Base-by-base conservation (phyloP, 1,140 invertebrate genomes). In the Dreissena polymorpha region DNA sequence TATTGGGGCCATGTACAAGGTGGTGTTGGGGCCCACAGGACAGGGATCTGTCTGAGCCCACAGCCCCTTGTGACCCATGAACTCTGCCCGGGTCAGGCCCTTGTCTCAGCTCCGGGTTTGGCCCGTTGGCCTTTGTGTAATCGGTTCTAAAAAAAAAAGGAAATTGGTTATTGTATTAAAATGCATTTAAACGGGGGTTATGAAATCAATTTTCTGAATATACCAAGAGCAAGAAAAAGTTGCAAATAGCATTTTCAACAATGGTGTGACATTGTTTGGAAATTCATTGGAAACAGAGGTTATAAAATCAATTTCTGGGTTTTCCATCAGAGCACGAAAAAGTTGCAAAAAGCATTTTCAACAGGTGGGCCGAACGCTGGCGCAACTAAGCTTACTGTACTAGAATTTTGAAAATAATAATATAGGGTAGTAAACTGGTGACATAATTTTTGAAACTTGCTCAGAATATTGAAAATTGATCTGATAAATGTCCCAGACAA, bases 1-100 rank as follows among this genome's bases (percentile, higher is more conserved):
- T 67, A 49, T 49, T 81, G 10, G 78, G 78, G 13, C 78, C 78
- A 0, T 51, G 49, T 39, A 27, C 60, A 8, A 81, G 53, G 16
- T 72, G 12, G 12, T 49, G 23, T 27, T 81, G 69, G 25, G 81
- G 81, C 23, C 81, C 81, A 77, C 81, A 83, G 49, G 63, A 73
- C 25, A 70, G 64, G 29, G 72, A 69, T 25, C 72, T 60, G 50
- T 83, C 74, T 25, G 81, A 72, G 3, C 81, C 81, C 29, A 83
- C 21, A 13, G 81, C 72, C 53, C 81, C 81, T 39, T 76, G 81
- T 21, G 81, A 70, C 10, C 81, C 81, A 14, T 76, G 65, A 10
- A 77, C 81, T 25, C 73, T 67, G 29, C 39, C 63, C 8, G 73
- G 53, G 69, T 83, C 81, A 50, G 81, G 81, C 29, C 81, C 81